Evolutionary conservation across 2,888 invertebrate genomes (phyloP).

Genomic region (Gerris lacustris): DNA sequence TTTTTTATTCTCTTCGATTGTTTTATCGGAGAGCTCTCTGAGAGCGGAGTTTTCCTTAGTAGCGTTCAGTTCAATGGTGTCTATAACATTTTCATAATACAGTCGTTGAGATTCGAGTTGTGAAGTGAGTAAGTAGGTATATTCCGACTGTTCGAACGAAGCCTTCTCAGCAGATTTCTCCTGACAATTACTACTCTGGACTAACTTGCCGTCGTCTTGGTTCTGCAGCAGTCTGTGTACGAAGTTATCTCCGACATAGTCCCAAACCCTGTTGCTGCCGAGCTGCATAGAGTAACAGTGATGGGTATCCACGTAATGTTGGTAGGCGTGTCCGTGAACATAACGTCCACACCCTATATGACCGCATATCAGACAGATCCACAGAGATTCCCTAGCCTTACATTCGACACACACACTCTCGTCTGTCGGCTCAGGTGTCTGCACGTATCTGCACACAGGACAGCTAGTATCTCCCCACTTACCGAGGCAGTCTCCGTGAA

Average conservation of each 20-base stretch:
- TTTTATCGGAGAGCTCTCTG: conserved; percentile 44
- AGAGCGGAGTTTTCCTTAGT: conserved; percentile 32
- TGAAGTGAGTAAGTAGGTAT: conserved; percentile 86
- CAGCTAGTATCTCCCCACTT: conserved; percentile 96
- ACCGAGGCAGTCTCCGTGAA: conserved; percentile 87
- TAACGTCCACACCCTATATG: conserved; percentile 95
- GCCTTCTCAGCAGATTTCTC: conserved; percentile 58
- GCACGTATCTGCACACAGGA: conserved; percentile 87
- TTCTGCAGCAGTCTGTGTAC: conserved; percentile 92
- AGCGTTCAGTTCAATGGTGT: conserved; percentile 37
- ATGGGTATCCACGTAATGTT: conserved; percentile 85
- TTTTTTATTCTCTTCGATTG: conserved; percentile 41
- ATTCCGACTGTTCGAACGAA: conserved; percentile 90
- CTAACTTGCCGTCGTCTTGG: conserved; percentile 91
- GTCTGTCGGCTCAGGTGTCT: conserved; percentile 65
- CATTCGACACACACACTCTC: conserved; percentile 60
- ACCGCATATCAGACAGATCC: conserved; percentile 98
- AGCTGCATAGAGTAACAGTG: conserved; percentile 96
- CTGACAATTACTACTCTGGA: conserved; percentile 50
- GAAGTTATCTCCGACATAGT: conserved; percentile 96
- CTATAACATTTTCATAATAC: conserved; percentile 75
- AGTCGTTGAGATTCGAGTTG: conserved; percentile 88
- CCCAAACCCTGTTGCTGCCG: conserved; percentile 96
- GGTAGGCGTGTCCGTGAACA: conserved; percentile 79
- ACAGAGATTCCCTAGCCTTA: conserved; percentile 64